These are phyloP conservation scores for Poecilia velifera DNA, from an alignment of 2,797 vertebrate genomes.

Conservation along the genomic window DNA sequence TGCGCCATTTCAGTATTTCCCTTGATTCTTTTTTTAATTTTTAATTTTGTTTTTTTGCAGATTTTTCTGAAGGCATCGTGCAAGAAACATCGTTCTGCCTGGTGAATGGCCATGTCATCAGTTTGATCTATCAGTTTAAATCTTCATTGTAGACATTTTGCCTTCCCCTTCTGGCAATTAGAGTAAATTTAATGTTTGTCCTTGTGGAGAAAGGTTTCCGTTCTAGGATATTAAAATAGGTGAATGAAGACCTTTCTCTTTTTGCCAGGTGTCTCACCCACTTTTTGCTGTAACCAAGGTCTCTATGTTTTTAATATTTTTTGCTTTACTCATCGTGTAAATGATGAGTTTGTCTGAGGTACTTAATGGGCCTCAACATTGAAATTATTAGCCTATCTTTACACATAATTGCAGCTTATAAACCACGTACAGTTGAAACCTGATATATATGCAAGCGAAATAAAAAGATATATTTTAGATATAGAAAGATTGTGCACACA, in stretches of 20 bases:
- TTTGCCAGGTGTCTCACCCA: neutral
- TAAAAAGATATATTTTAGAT: neutral
- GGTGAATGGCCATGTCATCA: neutral
- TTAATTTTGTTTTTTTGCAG: neutral
- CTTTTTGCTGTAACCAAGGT: neutral
- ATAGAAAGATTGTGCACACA: neutral
- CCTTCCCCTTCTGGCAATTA: neutral
- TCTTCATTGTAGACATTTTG: conserved; percentile 2
- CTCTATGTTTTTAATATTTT: conserved; percentile 1
- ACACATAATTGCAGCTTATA: neutral
- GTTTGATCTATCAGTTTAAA: neutral
- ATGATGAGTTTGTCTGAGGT: neutral
- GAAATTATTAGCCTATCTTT: neutral
- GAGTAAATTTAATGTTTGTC: conserved; percentile 2
- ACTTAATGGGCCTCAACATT: neutral
- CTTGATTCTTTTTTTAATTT: neutral
- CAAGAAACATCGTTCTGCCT: neutral
- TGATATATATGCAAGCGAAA: neutral
- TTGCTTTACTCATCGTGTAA: neutral
- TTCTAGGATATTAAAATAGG: neutral
- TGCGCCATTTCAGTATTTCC: neutral
- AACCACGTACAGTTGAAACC: neutral
- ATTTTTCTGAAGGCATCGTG: neutral
- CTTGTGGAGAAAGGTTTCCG: neutral
- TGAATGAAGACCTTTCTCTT: neutral